A percentile compares a stretch with the other conserved stretches of the same genome.
Conservation (phyloP, 2,888 invertebrate species). For the Dryococelus australis region DNA sequence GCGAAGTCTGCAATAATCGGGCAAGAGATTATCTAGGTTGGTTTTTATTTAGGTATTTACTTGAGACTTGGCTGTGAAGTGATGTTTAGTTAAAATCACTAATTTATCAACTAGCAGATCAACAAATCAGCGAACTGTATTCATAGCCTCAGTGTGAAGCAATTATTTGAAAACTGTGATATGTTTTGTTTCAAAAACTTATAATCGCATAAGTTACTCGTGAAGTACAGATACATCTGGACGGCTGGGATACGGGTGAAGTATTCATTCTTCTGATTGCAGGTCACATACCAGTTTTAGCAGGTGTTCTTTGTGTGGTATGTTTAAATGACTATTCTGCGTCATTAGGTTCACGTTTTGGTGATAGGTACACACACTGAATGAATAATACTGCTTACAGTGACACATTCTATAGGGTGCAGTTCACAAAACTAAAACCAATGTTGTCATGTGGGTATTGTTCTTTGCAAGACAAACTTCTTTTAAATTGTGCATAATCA, state of each 20-base stretch:
- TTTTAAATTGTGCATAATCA: not conserved
- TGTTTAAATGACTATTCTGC: not conserved
- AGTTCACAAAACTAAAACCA: not conserved
- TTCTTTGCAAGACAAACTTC: not conserved
- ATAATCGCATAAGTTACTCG: no score
- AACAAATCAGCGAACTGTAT: no score
- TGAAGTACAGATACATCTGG: no score
- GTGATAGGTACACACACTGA: not conserved
- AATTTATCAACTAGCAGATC: no score
- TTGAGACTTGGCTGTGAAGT: no score
- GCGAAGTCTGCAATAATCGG: no score
- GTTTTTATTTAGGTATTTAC: no score
- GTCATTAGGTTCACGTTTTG: not conserved
- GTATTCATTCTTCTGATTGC: not conserved
- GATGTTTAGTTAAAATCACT: not conserved
- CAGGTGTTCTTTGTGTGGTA: not conserved
- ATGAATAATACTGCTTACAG: not conserved
- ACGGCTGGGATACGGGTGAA: no score
- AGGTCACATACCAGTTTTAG: not conserved
- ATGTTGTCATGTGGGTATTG: not conserved
- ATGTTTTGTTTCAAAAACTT: no score
- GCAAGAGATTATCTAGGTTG: no score
- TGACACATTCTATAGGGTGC: slow-evolving; percentile 5
- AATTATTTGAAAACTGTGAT: no score
- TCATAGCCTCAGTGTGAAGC: no score